A percentile compares a stretch with the other conserved stretches of the same genome.
Evolutionary conservation across 2,888 invertebrate genomes (phyloP).

Genomic region (Smittia sp.): DNA sequence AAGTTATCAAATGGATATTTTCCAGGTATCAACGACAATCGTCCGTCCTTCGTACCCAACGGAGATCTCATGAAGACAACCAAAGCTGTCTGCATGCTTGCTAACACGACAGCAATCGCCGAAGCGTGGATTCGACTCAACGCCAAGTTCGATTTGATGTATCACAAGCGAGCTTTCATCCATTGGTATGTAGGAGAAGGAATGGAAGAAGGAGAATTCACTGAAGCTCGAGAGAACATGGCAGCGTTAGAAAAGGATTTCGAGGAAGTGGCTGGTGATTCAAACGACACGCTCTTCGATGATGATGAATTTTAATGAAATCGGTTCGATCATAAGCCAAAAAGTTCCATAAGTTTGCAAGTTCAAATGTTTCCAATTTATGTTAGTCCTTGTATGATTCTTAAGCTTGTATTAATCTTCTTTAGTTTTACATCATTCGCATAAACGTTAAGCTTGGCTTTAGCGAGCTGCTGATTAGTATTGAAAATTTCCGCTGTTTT

Average conservation of each 20-base stretch:
- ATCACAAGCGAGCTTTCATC: slow-evolving; percentile 84
- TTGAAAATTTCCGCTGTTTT: no score
- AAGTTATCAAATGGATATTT: no score
- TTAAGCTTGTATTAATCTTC: no score
- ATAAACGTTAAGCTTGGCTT: no score
- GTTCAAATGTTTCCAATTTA: no score
- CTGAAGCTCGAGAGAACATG: slow-evolving; percentile 75
- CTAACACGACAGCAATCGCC: slow-evolving; percentile 80
- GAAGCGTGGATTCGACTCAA: slow-evolving; percentile 82
- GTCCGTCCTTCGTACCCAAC: slow-evolving; percentile 67
- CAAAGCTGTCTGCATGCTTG: slow-evolving; percentile 79
- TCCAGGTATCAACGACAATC: slow-evolving; percentile 73
- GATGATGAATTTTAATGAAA: slow-evolving; percentile 20
- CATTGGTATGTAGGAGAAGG: slow-evolving; percentile 86
- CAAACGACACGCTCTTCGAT: not conserved
- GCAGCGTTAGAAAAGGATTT: slow-evolving; percentile 71
- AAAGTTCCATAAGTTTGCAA: no score
- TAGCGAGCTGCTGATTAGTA: no score
- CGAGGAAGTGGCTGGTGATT: slow-evolving; percentile 70
- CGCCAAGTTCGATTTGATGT: slow-evolving; percentile 89
- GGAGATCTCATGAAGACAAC: slow-evolving; percentile 74
- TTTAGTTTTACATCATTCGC: no score
- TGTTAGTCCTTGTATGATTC: no score
- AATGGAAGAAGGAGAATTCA: slow-evolving; percentile 80
- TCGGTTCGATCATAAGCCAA: no score